Evolutionary conservation across 1,140 invertebrate species (phyloP), one percentile per base, ranked within the genome.

Genomic region (Littorina saxatilis): DNA sequence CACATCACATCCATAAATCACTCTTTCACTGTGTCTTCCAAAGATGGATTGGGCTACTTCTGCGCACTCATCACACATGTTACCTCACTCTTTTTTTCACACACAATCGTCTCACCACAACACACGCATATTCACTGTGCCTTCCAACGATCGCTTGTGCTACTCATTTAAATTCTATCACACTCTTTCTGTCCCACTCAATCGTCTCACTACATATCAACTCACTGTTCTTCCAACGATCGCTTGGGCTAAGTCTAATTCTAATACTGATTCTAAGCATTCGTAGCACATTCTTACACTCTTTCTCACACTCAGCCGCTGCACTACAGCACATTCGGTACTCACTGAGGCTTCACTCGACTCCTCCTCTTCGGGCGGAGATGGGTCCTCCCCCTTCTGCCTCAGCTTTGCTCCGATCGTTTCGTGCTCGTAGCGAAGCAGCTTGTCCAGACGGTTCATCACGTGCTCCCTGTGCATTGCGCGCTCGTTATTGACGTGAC

Each of bases 381-480:
- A 35, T 32, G 61, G 61, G 61, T 7, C 7, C 2, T 66, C 27
- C 61, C 35, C 39, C 27, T 63, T 63, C 66, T 68, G 37, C 27
- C 11, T 66, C 63, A 37, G 37, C 35, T 23, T 35, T 13, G 32
- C 66, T 9, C 66, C 66, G 1, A 68, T 37, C 66, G 39, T 20
- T 17, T 68, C 32, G 17, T 9, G 32, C 23, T 68, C 66, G 35
- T 35, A 68, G 13, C 66, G 66, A 17, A 68, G 39, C 35, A 68
- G 66, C 66, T 68, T 68, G 66, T 68, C 66, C 66, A 68, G 35
- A 37, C 66, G 32, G 66, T 68, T 68, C 66, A 68, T 68, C 13
- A 68, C 66, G 17, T 35, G 32, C 37, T 68, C 66, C 66, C 35
- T 13, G 66, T 68, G 39, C 66, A 39, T 37, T 4, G 32, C 15